Evolutionary conservation across 2,888 invertebrate genomes (phyloP), one percentile per base, ranked within the genome.

Genomic region (Allophyes oxyacanthae): DNA sequence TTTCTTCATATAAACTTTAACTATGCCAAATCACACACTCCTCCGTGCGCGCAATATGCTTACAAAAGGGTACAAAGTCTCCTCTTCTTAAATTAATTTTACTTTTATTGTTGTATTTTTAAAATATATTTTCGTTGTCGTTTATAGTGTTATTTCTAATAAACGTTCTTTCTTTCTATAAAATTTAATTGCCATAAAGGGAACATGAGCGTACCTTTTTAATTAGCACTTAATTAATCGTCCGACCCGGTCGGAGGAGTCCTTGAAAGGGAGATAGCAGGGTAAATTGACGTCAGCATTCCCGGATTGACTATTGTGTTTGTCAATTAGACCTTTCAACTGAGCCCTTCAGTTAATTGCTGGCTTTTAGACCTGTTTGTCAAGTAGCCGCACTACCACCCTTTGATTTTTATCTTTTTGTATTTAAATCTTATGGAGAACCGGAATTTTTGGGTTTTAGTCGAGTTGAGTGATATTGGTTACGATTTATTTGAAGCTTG

Each of bases 181-280:
- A 71, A 73, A 67, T 70, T 64, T 50, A 63, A 64, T 57, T 38
- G 46, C 68, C 55, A 65, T 75, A 73, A 72, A 77, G 52, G 33
- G 46, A 78, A 77, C 28, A 28, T 58, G 58, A 55, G 71, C 38
- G 82, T 80, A 82, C 72, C 72, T 59, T 58, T 65, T 67, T 86
- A 86, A 87, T 88, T 88, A 88, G 79, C 82, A 78, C 70, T 25
- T 84, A 83, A 86, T 88, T 84, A 85, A 84, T 82, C 77, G 49
- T 28, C 51, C 28, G 48, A 61, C 43, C 49, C 33, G 41, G 50
- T 54, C 46, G 28, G 41, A 32, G 38, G 43, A 44, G 48, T 49
- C 61, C 61, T 65, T 65, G 54, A 62, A 68, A 60, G 44, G 57
- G 34, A 59, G 34, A 57, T 49, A 54, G 41, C 50, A 40, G 54